Evolutionary conservation across 1,140 invertebrate species (phyloP), one percentile per base, ranked within the genome.

Genomic region (Camponotus pennsylvanicus): DNA sequence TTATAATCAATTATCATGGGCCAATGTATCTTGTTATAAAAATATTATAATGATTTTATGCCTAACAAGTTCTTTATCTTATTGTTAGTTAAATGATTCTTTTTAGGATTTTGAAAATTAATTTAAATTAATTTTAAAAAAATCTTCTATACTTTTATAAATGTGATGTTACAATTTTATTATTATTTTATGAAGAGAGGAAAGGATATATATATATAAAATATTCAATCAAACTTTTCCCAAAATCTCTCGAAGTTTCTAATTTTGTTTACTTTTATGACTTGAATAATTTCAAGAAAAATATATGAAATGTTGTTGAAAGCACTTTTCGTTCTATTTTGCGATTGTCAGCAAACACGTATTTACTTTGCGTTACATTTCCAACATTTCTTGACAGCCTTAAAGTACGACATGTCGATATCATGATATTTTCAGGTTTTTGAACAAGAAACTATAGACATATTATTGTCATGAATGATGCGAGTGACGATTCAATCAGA

Each of bases 381-480:
- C 7, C 4, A 32, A 59, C 52, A 83, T 63, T 75, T 83, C 40
- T 73, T 83, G 79, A 83, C 79, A 61, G 27, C 32, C n/a, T 83
- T 75, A 73, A 73, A 83, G 37, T 7, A 11, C 55, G 40, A 61
- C 79, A 82, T 45, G 27, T 82, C 67, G 55, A 83, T 83, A 75
- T 61, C 32, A 40, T n/a, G 63, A 75, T 63, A 75, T 63, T 45
- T 37, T 83, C 15, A 15, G 11, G 27, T 2, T 73, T 45, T 70
- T 45, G 55, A 42, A 59, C 37, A 45, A 73, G 40, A 0, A 82
- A 13, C 27, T n/a, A 27, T 27, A 18, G 79, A 63, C 42, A 13
- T 82, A 55, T 13, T 9, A 55, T 15, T 61, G 79, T 63, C 27
- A 27, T 37, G 75, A 63, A 75, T 75, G 32, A 75, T 37, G 8